Evolutionary conservation across 92 coral and sea anemone genomes (phyloP).

Genomic region (Bergia puertoricense): DNA sequence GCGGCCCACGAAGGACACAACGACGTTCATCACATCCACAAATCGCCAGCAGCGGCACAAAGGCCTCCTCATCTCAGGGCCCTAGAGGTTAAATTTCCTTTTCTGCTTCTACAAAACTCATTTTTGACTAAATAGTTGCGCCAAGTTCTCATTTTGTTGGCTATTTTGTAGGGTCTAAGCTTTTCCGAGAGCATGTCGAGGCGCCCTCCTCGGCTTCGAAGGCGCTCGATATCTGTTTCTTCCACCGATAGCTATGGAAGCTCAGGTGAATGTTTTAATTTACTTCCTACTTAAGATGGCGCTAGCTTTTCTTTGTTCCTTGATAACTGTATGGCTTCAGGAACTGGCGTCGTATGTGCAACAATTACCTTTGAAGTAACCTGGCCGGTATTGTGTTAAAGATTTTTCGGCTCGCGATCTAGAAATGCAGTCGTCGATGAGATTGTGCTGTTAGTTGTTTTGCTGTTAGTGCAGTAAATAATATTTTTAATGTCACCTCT

Average conservation of each 20-base stretch:
- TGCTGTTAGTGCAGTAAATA: constrained; percentile 9
- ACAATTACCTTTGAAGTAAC: constrained; percentile 25
- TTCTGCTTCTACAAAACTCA: not conserved
- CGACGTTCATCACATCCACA: constrained; percentile 68
- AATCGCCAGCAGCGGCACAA: constrained; percentile 99
- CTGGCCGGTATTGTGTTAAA: constrained; percentile 20
- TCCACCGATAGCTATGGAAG: constrained; percentile 99
- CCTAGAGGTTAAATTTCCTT: constrained; percentile 75
- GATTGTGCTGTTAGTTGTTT: not conserved
- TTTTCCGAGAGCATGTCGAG: constrained; percentile 99
- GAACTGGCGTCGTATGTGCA: constrained; percentile 11
- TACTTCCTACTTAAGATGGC: constrained; percentile 1
- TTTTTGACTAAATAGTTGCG: not conserved
- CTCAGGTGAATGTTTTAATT: constrained; percentile 83
- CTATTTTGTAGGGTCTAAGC: constrained; percentile 86
- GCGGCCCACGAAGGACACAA: constrained; percentile 95
- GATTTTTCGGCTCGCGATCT: constrained; percentile 23
- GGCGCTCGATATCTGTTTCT: constrained; percentile 99
- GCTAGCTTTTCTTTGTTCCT: not conserved
- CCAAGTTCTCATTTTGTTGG: constrained; percentile 27
- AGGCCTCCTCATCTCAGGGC: constrained; percentile 95
- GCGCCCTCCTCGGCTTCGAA: constrained; percentile 99
- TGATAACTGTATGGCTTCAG: constrained; percentile 17
- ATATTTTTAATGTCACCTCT: constrained; percentile 16
- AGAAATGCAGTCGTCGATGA: constrained; percentile 36